Conservation (phyloP, 37 sponge, comb jelly and placozoan genomes). For the Diacarnus erythraeanus region DNA sequence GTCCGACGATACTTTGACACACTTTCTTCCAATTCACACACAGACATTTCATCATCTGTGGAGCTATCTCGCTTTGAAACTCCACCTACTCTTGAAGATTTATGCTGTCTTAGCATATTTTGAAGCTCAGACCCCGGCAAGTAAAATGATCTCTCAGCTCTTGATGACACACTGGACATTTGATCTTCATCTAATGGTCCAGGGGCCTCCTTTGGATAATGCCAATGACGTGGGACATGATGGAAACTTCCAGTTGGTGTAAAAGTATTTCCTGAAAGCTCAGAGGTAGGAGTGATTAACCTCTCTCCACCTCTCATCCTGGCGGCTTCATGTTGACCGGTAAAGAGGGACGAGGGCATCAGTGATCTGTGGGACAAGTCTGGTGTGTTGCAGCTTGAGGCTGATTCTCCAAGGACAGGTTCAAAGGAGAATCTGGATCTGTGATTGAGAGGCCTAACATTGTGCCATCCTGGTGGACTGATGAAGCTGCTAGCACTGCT, state of each 20-base stretch:
- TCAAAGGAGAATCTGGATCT: background rate
- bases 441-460: background rate
- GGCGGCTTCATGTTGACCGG: background rate
- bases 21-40: background rate
- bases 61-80: background rate
- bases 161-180: no score
- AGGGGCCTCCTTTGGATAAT: background rate
- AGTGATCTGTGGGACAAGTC: no score
- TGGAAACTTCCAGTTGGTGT: background rate
- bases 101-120: background rate
- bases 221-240: background rate
- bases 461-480: background rate
- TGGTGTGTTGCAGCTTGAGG: slow-evolving; percentile 13
- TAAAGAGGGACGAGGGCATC: background rate
- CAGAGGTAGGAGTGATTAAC: background rate
- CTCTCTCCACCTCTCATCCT: background rate
- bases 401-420: background rate
- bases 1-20: background rate
- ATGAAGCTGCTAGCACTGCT: background rate
- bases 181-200: no score
- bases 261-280: background rate
- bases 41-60: slow-evolving; percentile 43
- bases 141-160: background rate
- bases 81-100: background rate
- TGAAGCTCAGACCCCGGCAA: background rate